Evolutionary conservation across 2,797 vertebrate species (phyloP).

Genomic region (Chromobotia macracanthus): DNA sequence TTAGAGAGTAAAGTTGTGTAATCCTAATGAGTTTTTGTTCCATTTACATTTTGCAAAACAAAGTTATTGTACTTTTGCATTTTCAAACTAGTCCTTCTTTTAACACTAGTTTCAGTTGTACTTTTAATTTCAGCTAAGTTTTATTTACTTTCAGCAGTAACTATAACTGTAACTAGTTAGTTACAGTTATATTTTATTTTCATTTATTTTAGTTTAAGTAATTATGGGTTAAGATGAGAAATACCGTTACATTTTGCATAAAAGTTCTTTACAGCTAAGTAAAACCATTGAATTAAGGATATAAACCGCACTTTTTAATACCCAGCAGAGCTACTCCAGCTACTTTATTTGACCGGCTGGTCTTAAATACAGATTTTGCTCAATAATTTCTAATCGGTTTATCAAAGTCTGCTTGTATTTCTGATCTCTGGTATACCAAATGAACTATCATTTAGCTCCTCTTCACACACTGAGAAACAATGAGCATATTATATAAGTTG

Average conservation of each 20-base stretch:
- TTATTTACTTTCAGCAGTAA: neutral
- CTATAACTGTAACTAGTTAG: too few species aligned
- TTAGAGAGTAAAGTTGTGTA: constrained; percentile 2
- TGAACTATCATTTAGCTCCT: too few species aligned
- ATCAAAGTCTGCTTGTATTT: too few species aligned
- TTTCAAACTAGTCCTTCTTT: neutral
- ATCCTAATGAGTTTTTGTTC: constrained; percentile 29
- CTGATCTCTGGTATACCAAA: too few species aligned
- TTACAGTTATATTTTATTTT: neutral
- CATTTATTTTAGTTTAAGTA: neutral
- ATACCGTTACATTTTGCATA: neutral
- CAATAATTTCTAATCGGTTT: too few species aligned
- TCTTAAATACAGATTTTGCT: neutral
- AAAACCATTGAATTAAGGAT: neutral
- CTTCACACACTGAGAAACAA: too few species aligned
- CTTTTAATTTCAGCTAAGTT: neutral
- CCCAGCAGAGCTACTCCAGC: neutral
- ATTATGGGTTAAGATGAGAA: neutral
- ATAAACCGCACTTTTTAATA: neutral
- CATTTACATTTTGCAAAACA: constrained; percentile 13
- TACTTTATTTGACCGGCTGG: neutral
- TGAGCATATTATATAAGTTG: too few species aligned
- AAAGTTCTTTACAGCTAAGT: neutral
- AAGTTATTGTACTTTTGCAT: neutral
- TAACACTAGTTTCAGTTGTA: neutral